Evolutionary conservation across 2,888 invertebrate species (phyloP), one percentile per base, ranked within the genome.

Genomic region (Drosophila peninsularis): DNA sequence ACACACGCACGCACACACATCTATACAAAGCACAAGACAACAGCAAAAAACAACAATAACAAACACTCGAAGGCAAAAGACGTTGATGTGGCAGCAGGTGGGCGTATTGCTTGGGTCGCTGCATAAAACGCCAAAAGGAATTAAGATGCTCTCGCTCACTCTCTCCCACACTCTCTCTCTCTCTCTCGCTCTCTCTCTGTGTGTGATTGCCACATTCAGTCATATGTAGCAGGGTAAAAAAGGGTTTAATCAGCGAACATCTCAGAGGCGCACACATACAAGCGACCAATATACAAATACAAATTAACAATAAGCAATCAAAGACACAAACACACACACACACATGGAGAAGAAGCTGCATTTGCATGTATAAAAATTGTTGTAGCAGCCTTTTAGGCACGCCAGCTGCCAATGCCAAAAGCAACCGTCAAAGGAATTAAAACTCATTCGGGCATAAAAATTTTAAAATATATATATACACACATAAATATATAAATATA

Each of bases 361-460:
- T 45, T 27, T 45, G 42, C 14, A 30, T 19, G 24, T 61, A 50
- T 36, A 62, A 53, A 41, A 44, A 50, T 54, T 55, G 56, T 73
- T 69, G 49, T 79, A 71, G 82, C 82, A 76, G 76, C 75, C 80
- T 84, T 84, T 83, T 84, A 87, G 83, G 84, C 83, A 72, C 78
- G 82, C 75, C 82, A 83, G 82, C 82, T 84, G 87, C 78, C 85
- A 84, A 82, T 73, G 82, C 75, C 71, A 86, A 78, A 70, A 85
- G 82, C 82, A 88, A 84, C 81, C 89, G 91, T 91, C 90, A 91
- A 91, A 91, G 91, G 91, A 92, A 91, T 91, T 91, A 91, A 91
- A 91, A 91, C 82, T 90, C 91, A 91, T 90, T 91, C 91, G 91
- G 89, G 92, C 90, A 90, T 85, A 91, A 90, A 91, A 92, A 91